Conservation (phyloP, 1,140 invertebrate genomes). For the Drosophila erecta region DNA sequence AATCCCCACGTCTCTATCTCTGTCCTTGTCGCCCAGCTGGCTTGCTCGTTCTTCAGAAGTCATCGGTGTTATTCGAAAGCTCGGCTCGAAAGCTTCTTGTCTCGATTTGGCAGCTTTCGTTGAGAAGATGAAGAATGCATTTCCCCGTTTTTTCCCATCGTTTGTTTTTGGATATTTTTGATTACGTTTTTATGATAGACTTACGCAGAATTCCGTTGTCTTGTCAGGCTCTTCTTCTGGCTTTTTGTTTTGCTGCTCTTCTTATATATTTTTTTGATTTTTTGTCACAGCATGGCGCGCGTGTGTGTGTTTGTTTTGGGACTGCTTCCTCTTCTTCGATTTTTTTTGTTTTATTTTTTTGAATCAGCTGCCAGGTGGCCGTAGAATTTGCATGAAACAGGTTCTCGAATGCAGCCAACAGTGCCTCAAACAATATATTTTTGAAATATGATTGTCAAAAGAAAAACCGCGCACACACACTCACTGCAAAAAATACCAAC, state of each 20-base stretch:
- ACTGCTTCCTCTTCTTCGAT: constrained; percentile 12
- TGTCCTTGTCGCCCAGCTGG: constrained; percentile 1
- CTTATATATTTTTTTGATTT: not conserved
- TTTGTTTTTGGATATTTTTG: not conserved
- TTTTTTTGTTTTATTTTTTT: constrained; percentile 13
- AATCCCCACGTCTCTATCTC: not conserved
- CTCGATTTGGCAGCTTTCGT: constrained; percentile 14
- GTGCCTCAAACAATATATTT: constrained; percentile 1
- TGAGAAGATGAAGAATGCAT: constrained; percentile 14
- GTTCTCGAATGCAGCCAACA: constrained; percentile 31
- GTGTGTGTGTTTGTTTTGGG: constrained; percentile 25
- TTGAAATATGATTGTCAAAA: not conserved
- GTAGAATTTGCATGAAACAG: constrained; percentile 71
- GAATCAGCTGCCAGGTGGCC: constrained; percentile 76
- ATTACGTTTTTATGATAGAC: not conserved
- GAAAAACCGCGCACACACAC: constrained; percentile 42
- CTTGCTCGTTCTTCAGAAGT: constrained; percentile 3
- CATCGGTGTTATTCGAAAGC: constrained; percentile 7
- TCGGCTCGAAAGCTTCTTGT: constrained; percentile 5
- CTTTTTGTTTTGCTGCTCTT: constrained; percentile 2
- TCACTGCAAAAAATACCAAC: constrained; percentile 26
- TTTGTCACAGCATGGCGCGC: constrained; percentile 15
- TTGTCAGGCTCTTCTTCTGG: constrained; percentile 16
- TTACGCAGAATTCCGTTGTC: constrained; percentile 33
- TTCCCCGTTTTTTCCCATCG: constrained; percentile 16